These are phyloP conservation scores for Pionites leucogaster DNA, from an alignment of 2,113 vertebrate species.

Conservation along the genomic window DNA sequence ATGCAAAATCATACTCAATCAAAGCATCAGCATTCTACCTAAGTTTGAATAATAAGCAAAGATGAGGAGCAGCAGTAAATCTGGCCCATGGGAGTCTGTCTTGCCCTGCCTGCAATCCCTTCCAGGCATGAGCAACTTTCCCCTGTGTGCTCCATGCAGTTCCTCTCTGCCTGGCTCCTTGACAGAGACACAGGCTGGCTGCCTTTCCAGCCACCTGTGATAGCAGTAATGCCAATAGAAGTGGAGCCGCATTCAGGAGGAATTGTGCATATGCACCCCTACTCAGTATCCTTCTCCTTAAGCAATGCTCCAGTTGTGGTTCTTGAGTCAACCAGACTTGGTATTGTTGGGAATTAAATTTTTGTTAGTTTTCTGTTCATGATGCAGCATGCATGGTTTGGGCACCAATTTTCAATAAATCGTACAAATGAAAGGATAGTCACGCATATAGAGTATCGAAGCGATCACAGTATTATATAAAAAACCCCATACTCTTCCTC, in stretches of 20 bases:
- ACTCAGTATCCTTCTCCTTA: background rate
- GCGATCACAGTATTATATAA: background rate
- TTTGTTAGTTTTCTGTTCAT: background rate
- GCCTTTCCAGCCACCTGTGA: background rate
- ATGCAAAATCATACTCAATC: background rate
- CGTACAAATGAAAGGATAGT: background rate
- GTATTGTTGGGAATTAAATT: background rate
- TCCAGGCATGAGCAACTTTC: background rate
- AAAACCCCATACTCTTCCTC: background rate
- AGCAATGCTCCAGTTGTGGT: background rate
- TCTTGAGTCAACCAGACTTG: background rate
- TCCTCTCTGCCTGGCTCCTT: background rate
- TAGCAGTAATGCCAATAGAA: background rate
- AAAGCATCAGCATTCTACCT: background rate
- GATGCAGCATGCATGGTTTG: background rate
- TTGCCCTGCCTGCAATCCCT: background rate
- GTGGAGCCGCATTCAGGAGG: background rate
- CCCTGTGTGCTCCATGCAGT: background rate
- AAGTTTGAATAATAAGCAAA: background rate
- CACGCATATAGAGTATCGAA: background rate
- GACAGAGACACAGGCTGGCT: background rate
- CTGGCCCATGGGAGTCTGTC: no score
- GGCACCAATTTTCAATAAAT: background rate
- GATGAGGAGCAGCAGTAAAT: background rate
- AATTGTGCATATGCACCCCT: background rate